A percentile compares a stretch with the other conserved stretches of the same genome.
phyloP scores from a whole-genome alignment of 2,113 vertebrate species.

The Sardina pilchardus region DNA sequence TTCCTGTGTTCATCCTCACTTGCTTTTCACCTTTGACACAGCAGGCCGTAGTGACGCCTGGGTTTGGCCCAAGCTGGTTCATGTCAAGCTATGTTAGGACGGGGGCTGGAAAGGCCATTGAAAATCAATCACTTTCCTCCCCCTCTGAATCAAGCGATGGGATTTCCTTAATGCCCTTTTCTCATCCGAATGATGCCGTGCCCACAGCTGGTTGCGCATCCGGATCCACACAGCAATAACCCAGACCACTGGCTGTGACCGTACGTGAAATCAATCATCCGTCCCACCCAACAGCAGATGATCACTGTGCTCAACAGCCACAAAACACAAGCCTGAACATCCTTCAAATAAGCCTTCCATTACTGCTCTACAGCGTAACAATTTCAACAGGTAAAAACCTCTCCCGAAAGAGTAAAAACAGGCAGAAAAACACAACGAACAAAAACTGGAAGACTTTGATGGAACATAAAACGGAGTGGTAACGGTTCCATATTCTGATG shows the following conservation, averaged over 20 bases:
- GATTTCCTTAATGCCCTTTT: neutral
- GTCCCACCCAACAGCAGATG: slow-evolving; percentile 18
- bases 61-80: neutral
- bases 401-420: neutral
- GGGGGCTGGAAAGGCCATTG: neutral
- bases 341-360: no score
- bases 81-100: neutral
- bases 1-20: neutral
- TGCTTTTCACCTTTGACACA: neutral
- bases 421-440: neutral
- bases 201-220: slow-evolving; percentile 8
- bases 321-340: neutral
- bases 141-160: neutral
- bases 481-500: neutral
- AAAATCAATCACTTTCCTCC: slow-evolving; percentile 19
- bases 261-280: slow-evolving; percentile 43
- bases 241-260: slow-evolving; percentile 13
- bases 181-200: neutral
- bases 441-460: neutral
- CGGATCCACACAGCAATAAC: slow-evolving; percentile 29
- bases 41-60: neutral
- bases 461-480: neutral
- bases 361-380: neutral
- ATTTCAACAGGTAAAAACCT: neutral
- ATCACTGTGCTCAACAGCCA: neutral